A percentile compares a stretch with the other conserved stretches of the same genome.
Evolutionary conservation across 1,140 invertebrate genomes (phyloP).

Genomic region (Solenopsis fugax): DNA sequence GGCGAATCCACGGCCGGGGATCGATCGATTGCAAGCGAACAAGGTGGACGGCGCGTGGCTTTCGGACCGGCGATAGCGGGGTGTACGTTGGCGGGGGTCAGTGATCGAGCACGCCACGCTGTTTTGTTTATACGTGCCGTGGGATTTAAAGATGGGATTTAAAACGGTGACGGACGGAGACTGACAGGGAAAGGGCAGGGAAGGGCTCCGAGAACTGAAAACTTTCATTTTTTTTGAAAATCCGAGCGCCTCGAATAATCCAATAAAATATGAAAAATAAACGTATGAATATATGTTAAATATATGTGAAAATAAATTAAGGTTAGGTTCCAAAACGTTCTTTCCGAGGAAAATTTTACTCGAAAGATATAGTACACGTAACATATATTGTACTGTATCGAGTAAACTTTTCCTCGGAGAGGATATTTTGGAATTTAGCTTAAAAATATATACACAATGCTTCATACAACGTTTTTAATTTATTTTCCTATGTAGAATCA

Average conservation of each 20-base stretch:
- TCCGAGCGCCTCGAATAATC: too few relatives aligned
- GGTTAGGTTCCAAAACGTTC: too few relatives aligned
- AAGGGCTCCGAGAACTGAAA: neutral
- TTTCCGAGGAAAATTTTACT: too few relatives aligned
- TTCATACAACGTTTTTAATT: too few relatives aligned
- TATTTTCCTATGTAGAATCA: too few relatives aligned
- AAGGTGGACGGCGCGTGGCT: neutral
- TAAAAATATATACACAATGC: too few relatives aligned
- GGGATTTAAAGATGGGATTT: neutral
- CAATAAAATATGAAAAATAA: neutral
- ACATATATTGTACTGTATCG: too few relatives aligned
- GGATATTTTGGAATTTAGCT: too few relatives aligned
- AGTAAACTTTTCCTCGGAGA: too few relatives aligned
- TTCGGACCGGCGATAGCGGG: neutral
- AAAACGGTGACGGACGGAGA: neutral
- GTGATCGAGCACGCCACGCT: slow-evolving; percentile 19
- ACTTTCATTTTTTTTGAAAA: neutral
- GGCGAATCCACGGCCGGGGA: neutral
- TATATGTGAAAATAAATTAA: neutral
- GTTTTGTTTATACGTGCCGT: slow-evolving; percentile 13
- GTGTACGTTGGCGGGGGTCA: slow-evolving; percentile 19
- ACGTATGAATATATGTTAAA: neutral
- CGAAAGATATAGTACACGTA: too few relatives aligned
- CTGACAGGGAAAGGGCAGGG: neutral
- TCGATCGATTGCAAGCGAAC: slow-evolving; percentile 26